Percentiles rank a stretch among this genome's conserved stretches.
Evolutionary conservation across 2,113 vertebrate species (phyloP).

Genomic region (Glaucomys volans): DNA sequence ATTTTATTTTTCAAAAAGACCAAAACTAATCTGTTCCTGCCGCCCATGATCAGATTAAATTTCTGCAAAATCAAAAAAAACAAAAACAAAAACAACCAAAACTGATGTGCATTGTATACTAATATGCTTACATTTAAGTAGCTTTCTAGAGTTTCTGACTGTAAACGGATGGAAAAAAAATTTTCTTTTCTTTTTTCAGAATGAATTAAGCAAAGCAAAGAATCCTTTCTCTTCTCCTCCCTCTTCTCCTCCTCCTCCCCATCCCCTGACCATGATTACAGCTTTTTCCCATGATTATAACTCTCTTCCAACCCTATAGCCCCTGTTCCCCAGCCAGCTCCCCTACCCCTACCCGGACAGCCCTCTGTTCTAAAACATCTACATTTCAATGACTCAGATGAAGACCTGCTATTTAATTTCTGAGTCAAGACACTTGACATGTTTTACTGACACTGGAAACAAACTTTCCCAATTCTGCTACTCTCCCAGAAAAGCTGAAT

Average conservation of each 20-base stretch:
- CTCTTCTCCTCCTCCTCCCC: fast-evolving
- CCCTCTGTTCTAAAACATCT: background rate
- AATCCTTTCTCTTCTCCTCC: background rate
- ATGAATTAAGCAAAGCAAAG: background rate
- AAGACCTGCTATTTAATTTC: background rate
- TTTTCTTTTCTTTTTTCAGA: too few relatives aligned
- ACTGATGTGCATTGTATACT: background rate
- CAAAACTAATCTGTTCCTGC: background rate
- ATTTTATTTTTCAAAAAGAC: constrained; percentile 38
- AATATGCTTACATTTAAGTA: background rate
- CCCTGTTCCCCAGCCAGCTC: too few relatives aligned
- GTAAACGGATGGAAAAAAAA: background rate
- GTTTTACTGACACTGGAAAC: background rate
- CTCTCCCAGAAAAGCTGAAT: background rate
- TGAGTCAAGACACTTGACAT: background rate
- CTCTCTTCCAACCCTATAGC: background rate
- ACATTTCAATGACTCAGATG: background rate
- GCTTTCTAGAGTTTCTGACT: background rate
- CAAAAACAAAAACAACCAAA: background rate
- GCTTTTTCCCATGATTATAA: background rate
- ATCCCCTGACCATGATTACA: background rate
- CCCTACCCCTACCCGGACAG: background rate
- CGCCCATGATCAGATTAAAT: too few relatives aligned
- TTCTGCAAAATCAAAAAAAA: background rate
- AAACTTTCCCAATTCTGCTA: background rate